Evolutionary conservation across 1,140 invertebrate genomes (phyloP), one percentile per base, ranked within the genome.

Genomic region (Oncopodura yosiiana): DNA sequence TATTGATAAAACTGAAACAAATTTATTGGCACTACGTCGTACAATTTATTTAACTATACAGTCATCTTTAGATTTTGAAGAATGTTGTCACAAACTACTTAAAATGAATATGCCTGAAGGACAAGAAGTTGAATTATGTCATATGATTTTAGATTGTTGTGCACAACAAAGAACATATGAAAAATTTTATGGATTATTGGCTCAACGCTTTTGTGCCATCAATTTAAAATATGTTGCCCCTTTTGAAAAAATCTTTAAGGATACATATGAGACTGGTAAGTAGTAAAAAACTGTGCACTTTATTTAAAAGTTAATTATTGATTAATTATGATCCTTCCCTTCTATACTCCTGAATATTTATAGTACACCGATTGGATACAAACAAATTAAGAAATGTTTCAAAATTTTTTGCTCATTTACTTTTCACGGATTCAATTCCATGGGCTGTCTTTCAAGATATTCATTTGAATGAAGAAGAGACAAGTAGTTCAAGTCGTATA

Each of bases 101-200:
- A 41, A 23, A 24, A 11, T 21, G 18, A 11, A 4, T 45, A 9
- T 45, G 8, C 19, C 9, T 50, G 21, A 44, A 3, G 87, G 87
- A 0, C 87, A 91, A 69, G 87, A 93, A 71, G 78, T 82, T 24
- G 96, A 99, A 73, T 74, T 99, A 1, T 99, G 94, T 69, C 88
- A 98, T 70, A 99, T 99, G 95, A 94, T 99, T 63, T 71, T 95
- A 5, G 96, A 99, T 74, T 99, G 95, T 67, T 99, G 95, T 75
- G 94, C 94, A 4, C 94, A 99, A 73, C 90, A 96, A 70, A 76
- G 96, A 56, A 99, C 94, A 0, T 99, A 99, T 68, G 93, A 98
- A 69, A 96, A 97, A 71, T 99, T 99, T 69, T 99, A 87, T 74
- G 95, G 95, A 0, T 73, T 98, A 2, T 69, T 99, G 29, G 91